Conservation (phyloP, 2,113 vertebrate species). For the Fulmarus glacialis region DNA sequence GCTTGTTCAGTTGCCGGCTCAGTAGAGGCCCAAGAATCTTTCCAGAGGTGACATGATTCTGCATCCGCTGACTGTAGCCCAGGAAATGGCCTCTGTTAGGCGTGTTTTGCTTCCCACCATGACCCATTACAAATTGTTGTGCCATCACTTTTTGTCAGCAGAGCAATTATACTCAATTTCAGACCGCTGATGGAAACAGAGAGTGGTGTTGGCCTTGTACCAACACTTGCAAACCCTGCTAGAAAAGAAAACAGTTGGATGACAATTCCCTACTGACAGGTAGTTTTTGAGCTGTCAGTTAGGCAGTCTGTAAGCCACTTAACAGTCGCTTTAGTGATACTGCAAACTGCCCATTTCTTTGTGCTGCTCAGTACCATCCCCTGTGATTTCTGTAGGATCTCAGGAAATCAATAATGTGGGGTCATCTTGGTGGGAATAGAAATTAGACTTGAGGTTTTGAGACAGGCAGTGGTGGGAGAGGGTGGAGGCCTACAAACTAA, state of each 20-base stretch:
- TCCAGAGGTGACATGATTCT: neutral
- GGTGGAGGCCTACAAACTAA: neutral
- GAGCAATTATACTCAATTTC: neutral
- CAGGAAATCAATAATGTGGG: neutral
- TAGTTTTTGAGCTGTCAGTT: neutral
- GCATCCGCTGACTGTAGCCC: neutral
- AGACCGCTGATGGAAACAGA: neutral
- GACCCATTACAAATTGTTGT: neutral
- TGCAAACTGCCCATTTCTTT: neutral
- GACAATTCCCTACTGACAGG: neutral
- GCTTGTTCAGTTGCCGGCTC: neutral
- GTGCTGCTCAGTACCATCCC: neutral
- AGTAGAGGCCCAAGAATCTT: neutral
- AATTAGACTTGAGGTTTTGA: neutral
- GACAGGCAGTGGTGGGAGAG: rapidly evolving
- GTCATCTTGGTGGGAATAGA: neutral
- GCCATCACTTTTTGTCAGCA: neutral
- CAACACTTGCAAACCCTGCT: neutral
- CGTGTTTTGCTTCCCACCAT: neutral
- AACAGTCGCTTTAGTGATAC: neutral
- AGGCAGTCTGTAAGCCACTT: neutral
- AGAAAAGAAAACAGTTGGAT: neutral
- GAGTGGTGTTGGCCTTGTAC: neutral
- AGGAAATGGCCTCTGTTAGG: neutral
- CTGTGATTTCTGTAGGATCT: neutral